Evolutionary conservation across 2,113 vertebrate genomes (phyloP), one percentile per base, ranked within the genome.

Genomic region (Callithrix jacchus): DNA sequence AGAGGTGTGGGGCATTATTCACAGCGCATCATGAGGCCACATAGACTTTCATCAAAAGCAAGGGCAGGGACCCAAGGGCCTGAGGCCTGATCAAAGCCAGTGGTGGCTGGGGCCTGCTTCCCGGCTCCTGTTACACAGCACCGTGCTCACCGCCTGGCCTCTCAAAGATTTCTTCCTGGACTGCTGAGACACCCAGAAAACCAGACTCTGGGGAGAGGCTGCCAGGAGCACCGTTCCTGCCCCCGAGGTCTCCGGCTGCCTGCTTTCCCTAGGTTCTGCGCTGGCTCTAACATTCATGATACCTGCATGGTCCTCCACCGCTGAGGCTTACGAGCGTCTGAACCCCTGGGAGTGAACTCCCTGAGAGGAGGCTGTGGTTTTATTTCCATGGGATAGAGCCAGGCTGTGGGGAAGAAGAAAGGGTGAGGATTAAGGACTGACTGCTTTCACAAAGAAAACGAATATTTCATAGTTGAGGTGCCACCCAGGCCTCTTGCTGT

Each of bases 361-460:
- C 85, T 0, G 3, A 92, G 90, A 73, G 49, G 70, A 95, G 93
- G 49, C 95, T 64, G 82, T 42, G 32, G 88, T 90, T 94, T 94
- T 58, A 52, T 94, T 96, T 95, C 52, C 20, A 0, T n/a, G 32
- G 16, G 81, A 93, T 90, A 58, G 77, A 81, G 93, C 66, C 66
- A 66, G 93, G 45, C 61, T 13, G 56, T 4, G 9, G 94, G 87
- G 61, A 93, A 84, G 89, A 93, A 87, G 94, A 79, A 76, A 66
- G 73, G 7, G 70, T 30, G 77, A 45, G 83, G 85, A 90, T 88
- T 73, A 91, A 93, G 94, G 58, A 71, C 81, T 12, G 56, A 37
- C 10, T 14, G 52, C 81, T 96, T 82, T 90, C 81, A 94, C 1
- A 27, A 82, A 86, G 66, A 77, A 71, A 96, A 40, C 0, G 0